phyloP scores from a whole-genome alignment of 2,888 invertebrate species.

The Cristatella mucedo region DNA sequence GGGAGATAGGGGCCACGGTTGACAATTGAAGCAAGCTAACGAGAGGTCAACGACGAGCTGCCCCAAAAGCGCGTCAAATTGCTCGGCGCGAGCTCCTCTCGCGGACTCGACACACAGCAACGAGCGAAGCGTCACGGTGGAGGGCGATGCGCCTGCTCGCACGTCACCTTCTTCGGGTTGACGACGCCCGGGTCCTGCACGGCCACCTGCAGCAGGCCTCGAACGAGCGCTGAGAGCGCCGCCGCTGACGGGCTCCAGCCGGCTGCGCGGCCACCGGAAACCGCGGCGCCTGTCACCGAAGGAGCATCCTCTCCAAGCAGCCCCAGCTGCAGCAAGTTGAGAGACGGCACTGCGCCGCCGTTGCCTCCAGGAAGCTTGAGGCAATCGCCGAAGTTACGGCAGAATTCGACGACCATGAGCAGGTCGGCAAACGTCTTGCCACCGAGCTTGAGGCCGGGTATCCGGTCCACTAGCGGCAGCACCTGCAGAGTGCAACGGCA shows the following conservation, averaged over 20 bases:
- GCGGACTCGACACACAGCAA: too few relatives aligned
- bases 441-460: constrained; percentile 61
- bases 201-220: constrained; percentile 73
- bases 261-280: too few relatives aligned
- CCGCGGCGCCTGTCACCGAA: too few relatives aligned
- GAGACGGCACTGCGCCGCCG: constrained; percentile 47
- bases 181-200: constrained; percentile 66
- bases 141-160: neutral
- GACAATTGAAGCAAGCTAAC: too few relatives aligned
- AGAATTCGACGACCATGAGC: constrained; percentile 86
- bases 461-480: constrained; percentile 49
- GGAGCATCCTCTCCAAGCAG: constrained; percentile 62
- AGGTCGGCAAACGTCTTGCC: constrained; percentile 79
- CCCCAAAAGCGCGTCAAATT: too few relatives aligned
- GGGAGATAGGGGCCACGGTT: too few relatives aligned
- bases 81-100: too few relatives aligned
- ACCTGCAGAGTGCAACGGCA: constrained; percentile 20
- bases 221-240: constrained; percentile 62
- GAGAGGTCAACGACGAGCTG: too few relatives aligned
- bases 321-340: constrained; percentile 71
- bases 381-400: constrained; percentile 81
- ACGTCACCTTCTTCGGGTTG: constrained; percentile 33
- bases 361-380: constrained; percentile 8
- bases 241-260: constrained; percentile 59
- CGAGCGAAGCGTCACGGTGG: neutral